Conservation (phyloP, 2,888 invertebrate genomes). For the Athripsodes cinereus region DNA sequence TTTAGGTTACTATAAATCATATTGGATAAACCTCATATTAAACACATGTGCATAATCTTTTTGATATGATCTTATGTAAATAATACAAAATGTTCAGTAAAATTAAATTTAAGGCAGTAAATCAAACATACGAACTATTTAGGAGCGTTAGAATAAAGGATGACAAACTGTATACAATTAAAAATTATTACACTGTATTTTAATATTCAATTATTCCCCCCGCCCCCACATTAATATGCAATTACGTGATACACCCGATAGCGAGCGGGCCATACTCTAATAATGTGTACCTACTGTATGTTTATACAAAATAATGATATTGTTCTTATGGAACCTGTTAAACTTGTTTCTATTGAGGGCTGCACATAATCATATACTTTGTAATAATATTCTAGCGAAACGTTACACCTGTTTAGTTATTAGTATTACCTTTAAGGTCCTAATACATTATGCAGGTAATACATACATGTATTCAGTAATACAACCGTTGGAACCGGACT, state of each 20-base stretch:
- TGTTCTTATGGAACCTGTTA: constrained; percentile 9
- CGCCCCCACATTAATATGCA: background rate
- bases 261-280: no score
- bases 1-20: no score
- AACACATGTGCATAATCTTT: background rate
- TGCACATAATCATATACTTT: background rate
- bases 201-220: background rate
- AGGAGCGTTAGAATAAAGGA: background rate
- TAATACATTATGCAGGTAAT: constrained; percentile 19
- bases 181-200: background rate
- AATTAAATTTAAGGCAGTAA: background rate
- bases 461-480: constrained; percentile 15
- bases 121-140: background rate
- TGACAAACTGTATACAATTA: background rate
- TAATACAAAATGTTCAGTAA: background rate
- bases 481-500: constrained; percentile 8
- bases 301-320: background rate
- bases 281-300: no score
- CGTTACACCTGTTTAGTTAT: constrained; percentile 17
- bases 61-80: background rate
- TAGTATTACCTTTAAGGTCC: constrained; percentile 11
- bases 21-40: no score
- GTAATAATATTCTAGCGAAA: constrained; percentile 18
- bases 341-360: constrained; percentile 3
- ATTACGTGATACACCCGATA: no score